Evolutionary conservation across 2,797 vertebrate genomes (phyloP).

Genomic region (Hozukius guyotensis): DNA sequence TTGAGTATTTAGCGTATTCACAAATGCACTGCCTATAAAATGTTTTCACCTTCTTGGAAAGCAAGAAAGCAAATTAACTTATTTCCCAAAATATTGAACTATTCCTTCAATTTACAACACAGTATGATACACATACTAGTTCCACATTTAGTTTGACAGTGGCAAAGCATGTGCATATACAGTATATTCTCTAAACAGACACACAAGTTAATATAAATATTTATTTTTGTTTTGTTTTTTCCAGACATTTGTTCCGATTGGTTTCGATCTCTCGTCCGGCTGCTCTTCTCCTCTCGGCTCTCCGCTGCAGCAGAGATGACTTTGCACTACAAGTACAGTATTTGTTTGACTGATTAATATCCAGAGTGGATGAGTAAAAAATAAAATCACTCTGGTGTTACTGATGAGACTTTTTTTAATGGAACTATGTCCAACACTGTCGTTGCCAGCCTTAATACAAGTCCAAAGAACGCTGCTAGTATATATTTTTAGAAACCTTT

Average conservation of each 20-base stretch:
- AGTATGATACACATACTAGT: neutral
- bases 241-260: conserved; percentile 82
- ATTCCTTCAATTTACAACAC: neutral
- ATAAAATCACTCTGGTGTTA: neutral
- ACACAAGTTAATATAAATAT: neutral
- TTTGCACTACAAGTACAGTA: conserved; percentile 29
- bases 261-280: conserved; percentile 1
- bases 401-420: conserved; percentile 16
- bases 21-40: neutral
- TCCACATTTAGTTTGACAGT: neutral
- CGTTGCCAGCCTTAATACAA: neutral
- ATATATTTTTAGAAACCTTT: neutral
- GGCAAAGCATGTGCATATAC: neutral
- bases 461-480: conserved; percentile 3
- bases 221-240: conserved; percentile 38
- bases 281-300: conserved; percentile 24
- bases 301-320: conserved; percentile 39
- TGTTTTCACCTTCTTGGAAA: neutral
- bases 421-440: conserved; percentile 36
- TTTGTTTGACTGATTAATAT: neutral
- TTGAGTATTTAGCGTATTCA: neutral
- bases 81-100: neutral
- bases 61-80: neutral
- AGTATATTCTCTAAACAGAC: neutral
- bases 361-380: neutral